Base-by-base conservation (phyloP, 2,113 vertebrate species). In the Microcebus murinus region DNA sequence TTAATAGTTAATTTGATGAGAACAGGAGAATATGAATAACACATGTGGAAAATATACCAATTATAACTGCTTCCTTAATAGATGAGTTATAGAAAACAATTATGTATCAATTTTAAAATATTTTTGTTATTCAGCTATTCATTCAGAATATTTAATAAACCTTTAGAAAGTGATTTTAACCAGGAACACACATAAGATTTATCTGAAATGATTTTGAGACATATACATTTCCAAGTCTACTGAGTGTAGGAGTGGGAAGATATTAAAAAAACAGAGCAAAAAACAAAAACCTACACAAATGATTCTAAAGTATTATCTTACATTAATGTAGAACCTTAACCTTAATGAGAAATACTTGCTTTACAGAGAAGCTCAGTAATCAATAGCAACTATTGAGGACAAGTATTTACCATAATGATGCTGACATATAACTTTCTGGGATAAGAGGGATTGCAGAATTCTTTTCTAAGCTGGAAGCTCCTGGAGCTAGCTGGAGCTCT, bases 41-140 rank as follows among this genome's bases (percentile, higher is more conserved):
- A 45, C 18, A 52, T 12, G 36, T 18, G 18, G 36, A 81, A 80
- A 48, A 76, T 57, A 80, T 1, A 83, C 65, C 27, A 97, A 65
- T 79, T 74, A 34, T 5, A 90, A 86, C 50, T 57, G 71, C 11
- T 95, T 97, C 20, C 65, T 71, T 65, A 96, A 80, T 45, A 45
- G 45, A 45, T 18, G 23, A 88, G 27, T 57, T 93, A 18, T 2
- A 96, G 13, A 80, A 96, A 96, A 84, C 17, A 97, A 86, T 18
- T 90, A 76, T 3, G 0, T 23, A 88, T 52, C 50, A 83, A 95
- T 39, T 85, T 85, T 82, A 82, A 74, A 74, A 29, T 29, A 87
- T 12, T 85, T 84, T 79, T 23, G 10, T 68, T 91, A 92, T 79
- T 65, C 77, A 84, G 31, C 6, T 86, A 94, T 61, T 90, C 55